Base-by-base conservation (phyloP, 2,888 invertebrate species). In the Falcaria lacertinaria region DNA sequence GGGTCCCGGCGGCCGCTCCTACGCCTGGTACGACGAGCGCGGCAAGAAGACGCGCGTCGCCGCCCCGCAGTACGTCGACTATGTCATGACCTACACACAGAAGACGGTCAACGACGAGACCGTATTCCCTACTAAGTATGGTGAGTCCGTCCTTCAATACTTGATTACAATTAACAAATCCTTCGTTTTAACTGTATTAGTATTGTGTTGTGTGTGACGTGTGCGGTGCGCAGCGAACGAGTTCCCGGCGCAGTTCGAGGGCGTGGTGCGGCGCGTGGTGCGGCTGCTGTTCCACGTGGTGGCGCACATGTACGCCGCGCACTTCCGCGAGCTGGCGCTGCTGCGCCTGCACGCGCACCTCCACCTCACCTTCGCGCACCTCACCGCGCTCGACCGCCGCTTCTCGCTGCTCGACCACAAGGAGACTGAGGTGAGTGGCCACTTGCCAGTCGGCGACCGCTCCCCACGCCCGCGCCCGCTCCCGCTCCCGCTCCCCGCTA, bases 1-100 rank as follows among this genome's bases (percentile, higher is more conserved):
- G 72, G 98, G 97, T 72, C 98, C 98, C 53, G 96, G 96, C 81
- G 96, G 96, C 77, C 98, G 98, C 91, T 94, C 95, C 80, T 98
- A 98, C 92, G 93, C 96, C 73, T 99, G 98, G 98, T 95, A 97
- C 90, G 98, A 99, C 90, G 98, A 98, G 87, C 98, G 98, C 90
- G 98, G 98, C 67, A 98, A 98, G 91, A 98, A 98, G 91, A 95
- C 95, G 61, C 96, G 97, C 87, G 96, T 98, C 73, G 96, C 98
- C 60, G 98, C 98, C 67, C 98, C 98, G 68, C 98, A 98, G 90
- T 99, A 98, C 90, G 96, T 98, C 87, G 98, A 99, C 91, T 98
- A 97, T 91, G 98, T 98, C 79, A 98, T 98, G 97, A 97, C 98
- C 56, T 97, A 95, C 91, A 97, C 97, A 68, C 98, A 98, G 90